Evolutionary conservation across 1,140 invertebrate species (phyloP).

Genomic region (Sweltsa coloradensis): DNA sequence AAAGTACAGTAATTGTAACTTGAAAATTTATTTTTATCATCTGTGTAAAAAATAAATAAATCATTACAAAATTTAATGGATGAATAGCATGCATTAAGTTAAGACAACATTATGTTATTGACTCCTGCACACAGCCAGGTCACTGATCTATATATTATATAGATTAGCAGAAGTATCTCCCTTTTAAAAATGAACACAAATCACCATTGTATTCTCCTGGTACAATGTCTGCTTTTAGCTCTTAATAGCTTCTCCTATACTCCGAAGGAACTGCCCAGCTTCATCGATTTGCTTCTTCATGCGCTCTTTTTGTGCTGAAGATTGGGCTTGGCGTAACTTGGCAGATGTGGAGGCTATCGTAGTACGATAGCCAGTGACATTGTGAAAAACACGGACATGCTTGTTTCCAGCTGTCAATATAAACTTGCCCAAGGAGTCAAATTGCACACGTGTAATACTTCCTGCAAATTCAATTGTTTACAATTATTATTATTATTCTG

Average conservation of each 20-base stretch:
- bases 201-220: too few relatives aligned
- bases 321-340: conserved; percentile 38
- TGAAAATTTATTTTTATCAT: too few relatives aligned
- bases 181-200: too few relatives aligned
- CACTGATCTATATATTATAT: too few relatives aligned
- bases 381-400: conserved; percentile 66
- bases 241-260: conserved; percentile 34
- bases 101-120: too few relatives aligned
- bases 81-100: too few relatives aligned
- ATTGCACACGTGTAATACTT: conserved; percentile 49
- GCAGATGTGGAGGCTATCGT: conserved; percentile 49
- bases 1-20: too few relatives aligned
- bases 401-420: conserved; percentile 64
- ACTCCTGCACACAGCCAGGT: too few relatives aligned
- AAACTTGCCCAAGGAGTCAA: conserved; percentile 60
- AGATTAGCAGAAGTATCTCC: too few relatives aligned
- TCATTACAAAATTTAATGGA: too few relatives aligned
- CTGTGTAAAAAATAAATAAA: too few relatives aligned
- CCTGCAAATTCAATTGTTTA: conserved; percentile 50
- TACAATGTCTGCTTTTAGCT: too few relatives aligned
- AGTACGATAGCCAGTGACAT: conserved; percentile 62
- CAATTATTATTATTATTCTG: not conserved
- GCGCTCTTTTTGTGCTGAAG: conserved; percentile 53
- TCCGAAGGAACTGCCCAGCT: conserved; percentile 39
- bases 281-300: conserved; percentile 54